Base-by-base conservation (phyloP, 2,113 vertebrate genomes). In the Marcusenius ussheri region DNA sequence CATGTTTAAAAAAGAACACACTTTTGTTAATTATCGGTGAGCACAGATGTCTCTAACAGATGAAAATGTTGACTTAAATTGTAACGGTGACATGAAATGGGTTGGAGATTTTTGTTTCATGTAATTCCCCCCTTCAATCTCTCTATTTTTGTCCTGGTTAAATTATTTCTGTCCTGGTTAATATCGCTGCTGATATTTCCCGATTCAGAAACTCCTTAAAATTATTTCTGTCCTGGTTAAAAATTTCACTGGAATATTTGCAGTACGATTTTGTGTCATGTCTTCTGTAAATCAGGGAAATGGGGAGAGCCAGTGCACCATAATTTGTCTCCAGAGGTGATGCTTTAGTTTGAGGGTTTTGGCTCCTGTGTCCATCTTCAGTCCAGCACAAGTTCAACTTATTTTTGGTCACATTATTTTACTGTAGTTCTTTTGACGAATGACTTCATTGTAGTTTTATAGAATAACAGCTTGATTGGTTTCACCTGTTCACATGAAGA, bases 1-100 rank as follows among this genome's bases (percentile, higher is more conserved):
- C 3, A 2, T 66, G 58, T 66, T 66, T 62, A 2, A 58, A 58
- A 58, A 24, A 3, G 2, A 58, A 62, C 58, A 19, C 21, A 42
- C 7, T 9, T 83, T 89, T 91, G 90, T 89, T 91, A 45, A 89
- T 94, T 89, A 93, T 94, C 91, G 90, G 46, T 70, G 39, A 3
- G 21, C 17, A 45, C 51, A 62, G 58, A 74, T 89, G 87, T 88
- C 88, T n/a, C 3, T 39, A 90, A 86, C 1, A 77, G 8, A 10
- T 8, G 74, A 35, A 49, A 89, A 83, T 35, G 27, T 70, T 86
- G 17, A 15, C 42, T 49, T 90, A 35, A 87, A 85, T 85, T 19
- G 11, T 31, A 53, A 11, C 3, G 24, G 24, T 10, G 24, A 13
- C 83, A 46, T 85, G 24, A 47, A 85, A 85, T 11, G 45, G 3